Evolutionary conservation across 2,797 vertebrate species (phyloP).

Genomic region (Hybognathus amarus): DNA sequence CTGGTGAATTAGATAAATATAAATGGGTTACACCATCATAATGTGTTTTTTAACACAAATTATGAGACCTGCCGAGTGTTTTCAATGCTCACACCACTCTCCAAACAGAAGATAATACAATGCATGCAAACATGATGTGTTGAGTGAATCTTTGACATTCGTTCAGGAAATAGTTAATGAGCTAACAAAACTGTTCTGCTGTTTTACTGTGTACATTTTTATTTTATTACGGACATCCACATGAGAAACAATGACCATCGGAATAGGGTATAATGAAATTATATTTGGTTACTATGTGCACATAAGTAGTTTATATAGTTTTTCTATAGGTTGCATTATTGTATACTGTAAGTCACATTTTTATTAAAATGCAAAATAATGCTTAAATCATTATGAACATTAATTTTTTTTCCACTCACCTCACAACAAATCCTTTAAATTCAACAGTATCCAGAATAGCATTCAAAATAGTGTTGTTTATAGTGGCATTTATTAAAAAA

Average conservation of each 20-base stretch:
- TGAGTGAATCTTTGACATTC: neutral
- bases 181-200: neutral
- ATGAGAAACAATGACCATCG: too few species aligned
- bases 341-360: neutral
- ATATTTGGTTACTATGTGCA: too few species aligned
- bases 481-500: too few species aligned
- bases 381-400: too few species aligned
- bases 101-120: too few species aligned
- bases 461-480: neutral
- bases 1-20: conserved; percentile 20
- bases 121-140: neutral
- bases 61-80: neutral
- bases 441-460: neutral
- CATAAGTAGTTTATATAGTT: too few species aligned
- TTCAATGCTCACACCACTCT: neutral
- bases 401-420: neutral
- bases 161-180: neutral
- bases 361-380: too few species aligned
- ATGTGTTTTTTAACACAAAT: conserved; percentile 11
- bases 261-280: too few species aligned
- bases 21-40: conserved; percentile 1
- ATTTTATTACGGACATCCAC: too few species aligned
- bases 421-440: neutral
- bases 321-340: neutral
- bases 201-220: neutral